Conservation (phyloP, 2,888 invertebrate genomes). For the Drosophila helvetica region DNA sequence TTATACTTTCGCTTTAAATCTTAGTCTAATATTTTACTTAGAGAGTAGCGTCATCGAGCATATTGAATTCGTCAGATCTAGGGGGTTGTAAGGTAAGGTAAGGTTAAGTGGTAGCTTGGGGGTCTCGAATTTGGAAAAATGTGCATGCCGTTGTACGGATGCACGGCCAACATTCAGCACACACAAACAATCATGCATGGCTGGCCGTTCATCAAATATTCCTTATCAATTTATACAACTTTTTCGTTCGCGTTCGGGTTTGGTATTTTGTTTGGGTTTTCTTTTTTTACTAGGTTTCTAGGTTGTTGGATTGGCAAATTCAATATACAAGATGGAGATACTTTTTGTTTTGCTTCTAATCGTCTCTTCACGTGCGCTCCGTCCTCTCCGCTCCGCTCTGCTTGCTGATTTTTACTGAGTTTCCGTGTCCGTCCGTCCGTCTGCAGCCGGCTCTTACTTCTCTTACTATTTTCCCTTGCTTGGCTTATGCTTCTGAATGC, state of each 20-base stretch:
- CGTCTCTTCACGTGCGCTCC: slow-evolving; percentile 53
- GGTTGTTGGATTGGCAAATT: slow-evolving; percentile 68
- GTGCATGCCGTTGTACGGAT: slow-evolving; percentile 59
- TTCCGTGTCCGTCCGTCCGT: slow-evolving; percentile 1
- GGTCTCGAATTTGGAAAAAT: slow-evolving; percentile 39
- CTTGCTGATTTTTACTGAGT: slow-evolving; percentile 15
- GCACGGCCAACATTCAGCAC: slow-evolving; percentile 43
- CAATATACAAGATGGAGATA: slow-evolving; percentile 80
- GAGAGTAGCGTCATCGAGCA: slow-evolving; percentile 81
- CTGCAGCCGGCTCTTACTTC: slow-evolving; percentile 15
- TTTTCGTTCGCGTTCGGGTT: slow-evolving; percentile 28
- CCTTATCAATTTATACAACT: slow-evolving; percentile 50
- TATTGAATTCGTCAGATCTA: slow-evolving; percentile 80
- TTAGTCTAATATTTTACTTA: slow-evolving; percentile 70
- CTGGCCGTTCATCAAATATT: slow-evolving; percentile 53
- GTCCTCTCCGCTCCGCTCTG: slow-evolving; percentile 38
- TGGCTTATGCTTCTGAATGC: slow-evolving; percentile 67
- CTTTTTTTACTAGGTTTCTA: slow-evolving; percentile 25
- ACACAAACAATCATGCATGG: slow-evolving; percentile 26
- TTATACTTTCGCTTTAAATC: slow-evolving; percentile 68
- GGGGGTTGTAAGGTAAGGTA: slow-evolving; percentile 40
- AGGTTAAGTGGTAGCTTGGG: slow-evolving; percentile 54
- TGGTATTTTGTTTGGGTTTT: slow-evolving; percentile 8
- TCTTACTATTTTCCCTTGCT: slow-evolving; percentile 63
- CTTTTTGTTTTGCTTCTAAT: slow-evolving; percentile 58